Evolutionary conservation across 92 coral and sea anemone species (phyloP), one percentile per base, ranked within the genome.

Genomic region (Parazoanthus swiftii): DNA sequence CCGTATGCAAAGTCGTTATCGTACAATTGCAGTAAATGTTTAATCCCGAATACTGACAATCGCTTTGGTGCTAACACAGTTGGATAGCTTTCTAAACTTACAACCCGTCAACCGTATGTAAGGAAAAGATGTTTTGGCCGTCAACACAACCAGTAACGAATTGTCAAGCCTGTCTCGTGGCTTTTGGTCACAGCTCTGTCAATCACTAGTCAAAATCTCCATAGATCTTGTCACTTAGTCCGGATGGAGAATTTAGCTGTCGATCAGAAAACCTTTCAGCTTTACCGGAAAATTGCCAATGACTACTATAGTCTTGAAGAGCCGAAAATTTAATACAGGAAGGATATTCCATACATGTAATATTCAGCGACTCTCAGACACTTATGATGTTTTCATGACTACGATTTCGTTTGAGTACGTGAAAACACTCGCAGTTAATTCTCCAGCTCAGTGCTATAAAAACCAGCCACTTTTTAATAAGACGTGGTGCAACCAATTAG

Each of bases 41-140:
- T 95, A 93, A 95, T 95, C 96, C 96, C 89, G 94, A 92, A 91
- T 91, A 90, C 95, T 97, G 99, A 95, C 96, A 95, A 94, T 93
- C 98, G 95, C 98, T 97, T 97, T 95, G 96, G 95, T 92, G 92
- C 98, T 93, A 95, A 92, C 99, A 91, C 99, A 97, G 99, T 97
- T 91, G 99, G 99, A 95, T 95, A 92, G 99, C 99, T 95, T 95
- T 97, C 98, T 97, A 97, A 97, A 95, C 99, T 97, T 97, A 97
- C 99, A 95, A 97, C 97, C 98, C 99, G 99, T 97, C 99, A 97
- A 95, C 96, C 94, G 90, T 89, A 92, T 92, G 99, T 93, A 95
- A 92, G 95, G 90, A 94, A 93, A 92, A 94, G 95, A 93, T 95
- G 95, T 92, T 94, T 92, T 91, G 91, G 92, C 97, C 99, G 99